Percentiles rank a stretch among this genome's conserved stretches.
These are phyloP conservation scores for Distichodus sexfasciatus DNA, from an alignment of 2,797 vertebrate species.

Conservation along the genomic window DNA sequence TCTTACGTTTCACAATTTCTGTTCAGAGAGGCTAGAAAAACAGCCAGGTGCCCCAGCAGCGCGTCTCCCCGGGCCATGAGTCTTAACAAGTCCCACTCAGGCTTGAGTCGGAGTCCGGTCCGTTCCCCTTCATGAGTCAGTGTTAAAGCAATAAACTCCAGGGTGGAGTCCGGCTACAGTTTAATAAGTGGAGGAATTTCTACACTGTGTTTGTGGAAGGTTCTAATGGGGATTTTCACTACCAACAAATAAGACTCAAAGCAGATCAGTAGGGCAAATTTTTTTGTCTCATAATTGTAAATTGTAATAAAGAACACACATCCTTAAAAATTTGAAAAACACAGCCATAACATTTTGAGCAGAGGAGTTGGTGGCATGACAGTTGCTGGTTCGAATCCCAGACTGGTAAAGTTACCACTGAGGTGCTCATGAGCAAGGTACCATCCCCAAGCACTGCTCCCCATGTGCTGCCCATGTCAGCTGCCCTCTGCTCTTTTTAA, in stretches of 20 bases:
- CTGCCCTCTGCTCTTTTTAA: too few species aligned
- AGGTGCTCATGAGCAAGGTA: too few species aligned
- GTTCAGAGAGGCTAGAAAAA: slow-evolving; percentile 44
- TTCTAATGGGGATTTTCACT: slow-evolving; percentile 7
- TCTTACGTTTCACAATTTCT: slow-evolving; percentile 36
- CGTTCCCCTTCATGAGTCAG: too few species aligned
- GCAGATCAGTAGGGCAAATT: background rate
- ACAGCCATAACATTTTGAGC: too few species aligned
- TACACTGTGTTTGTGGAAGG: slow-evolving; percentile 15
- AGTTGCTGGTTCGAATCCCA: too few species aligned
- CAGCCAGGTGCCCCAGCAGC: slow-evolving; percentile 35
- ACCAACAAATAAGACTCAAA: slow-evolving; percentile 7
- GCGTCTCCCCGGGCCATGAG: slow-evolving; percentile 14
- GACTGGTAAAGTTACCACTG: too few species aligned
- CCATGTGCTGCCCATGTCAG: too few species aligned
- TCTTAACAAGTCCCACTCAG: slow-evolving; percentile 18
- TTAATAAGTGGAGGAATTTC: slow-evolving; percentile 51
- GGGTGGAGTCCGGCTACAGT: slow-evolving; percentile 35
- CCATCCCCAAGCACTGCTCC: too few species aligned
- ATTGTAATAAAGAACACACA: too few species aligned
- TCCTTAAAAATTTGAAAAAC: too few species aligned
- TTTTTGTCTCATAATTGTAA: too few species aligned
- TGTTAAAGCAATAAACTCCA: slow-evolving; percentile 53
- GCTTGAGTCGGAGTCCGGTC: slow-evolving; percentile 17
- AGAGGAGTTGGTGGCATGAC: too few species aligned